Percentiles rank a stretch among this genome's conserved stretches.
These are phyloP conservation scores for Cephus spinipes DNA, from an alignment of 2,888 invertebrate species.

Conservation along the genomic window DNA sequence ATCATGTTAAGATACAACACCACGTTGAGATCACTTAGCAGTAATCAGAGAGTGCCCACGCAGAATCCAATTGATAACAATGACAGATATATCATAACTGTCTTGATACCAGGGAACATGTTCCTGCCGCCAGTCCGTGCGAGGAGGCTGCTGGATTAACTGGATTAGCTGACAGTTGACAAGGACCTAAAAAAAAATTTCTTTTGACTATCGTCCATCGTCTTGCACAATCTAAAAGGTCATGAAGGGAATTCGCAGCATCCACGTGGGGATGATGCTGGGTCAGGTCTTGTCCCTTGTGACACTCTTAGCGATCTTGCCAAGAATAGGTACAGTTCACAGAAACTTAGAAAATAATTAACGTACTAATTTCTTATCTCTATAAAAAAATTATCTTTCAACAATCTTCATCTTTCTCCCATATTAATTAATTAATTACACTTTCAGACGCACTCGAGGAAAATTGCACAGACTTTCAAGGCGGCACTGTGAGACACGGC, in stretches of 20 bases:
- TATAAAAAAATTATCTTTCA: too few relatives aligned
- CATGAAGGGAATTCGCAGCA: slow-evolving; percentile 35
- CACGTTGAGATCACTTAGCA: slow-evolving; percentile 2
- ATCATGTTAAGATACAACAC: too few relatives aligned
- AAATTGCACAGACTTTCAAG: slow-evolving; percentile 87
- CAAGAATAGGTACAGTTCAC: too few relatives aligned
- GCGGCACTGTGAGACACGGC: slow-evolving; percentile 81
- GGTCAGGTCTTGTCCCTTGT: slow-evolving; percentile 33
- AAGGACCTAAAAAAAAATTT: too few relatives aligned
- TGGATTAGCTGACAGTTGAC: slow-evolving; percentile 6
- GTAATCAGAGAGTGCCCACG: slow-evolving; percentile 34
- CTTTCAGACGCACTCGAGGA: slow-evolving; percentile 77
- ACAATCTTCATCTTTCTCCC: too few relatives aligned
- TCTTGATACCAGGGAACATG: slow-evolving; percentile 46
- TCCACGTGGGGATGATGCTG: not conserved
- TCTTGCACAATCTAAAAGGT: slow-evolving; percentile 23
- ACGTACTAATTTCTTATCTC: too few relatives aligned
- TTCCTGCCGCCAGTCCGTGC: slow-evolving; percentile 51
- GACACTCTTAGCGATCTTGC: slow-evolving; percentile 28
- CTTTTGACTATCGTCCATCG: too few relatives aligned
- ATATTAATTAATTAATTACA: too few relatives aligned
- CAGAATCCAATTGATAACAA: slow-evolving; percentile 29
- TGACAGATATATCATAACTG: slow-evolving; percentile 40
- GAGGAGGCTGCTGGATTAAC: slow-evolving; percentile 45
- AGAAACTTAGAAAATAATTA: too few relatives aligned